Evolutionary conservation across 1,140 invertebrate species (phyloP), one percentile per base, ranked within the genome.

Genomic region (Drosophila simulans): DNA sequence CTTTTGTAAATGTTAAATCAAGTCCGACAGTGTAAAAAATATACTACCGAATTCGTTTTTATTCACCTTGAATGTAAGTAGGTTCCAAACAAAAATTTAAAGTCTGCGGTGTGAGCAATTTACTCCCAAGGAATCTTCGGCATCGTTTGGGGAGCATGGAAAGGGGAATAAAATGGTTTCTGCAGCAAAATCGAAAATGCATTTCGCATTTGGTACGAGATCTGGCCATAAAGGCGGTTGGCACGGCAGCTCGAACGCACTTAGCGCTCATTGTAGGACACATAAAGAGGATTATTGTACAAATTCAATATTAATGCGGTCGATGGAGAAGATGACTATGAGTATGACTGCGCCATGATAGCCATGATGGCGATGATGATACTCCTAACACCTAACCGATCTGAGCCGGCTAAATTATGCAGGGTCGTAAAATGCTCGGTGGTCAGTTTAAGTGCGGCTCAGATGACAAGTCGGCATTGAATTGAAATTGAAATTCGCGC

Each of bases 241-340:
- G 79, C 83, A 88, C 75, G 82, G 57, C 56, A 27, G 40, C 46
- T 27, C 37, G 35, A 45, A 39, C 46, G 49, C 83, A 88, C 83
- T 88, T 89, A 88, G 76, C 66, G 71, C 71, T 89, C 83, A 88
- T 89, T 89, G 83, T 80, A 64, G 76, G 76, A 64, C 71, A 75
- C 84, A 88, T 88, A 89, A 88, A 88, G 88, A 89, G 84, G 79
- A 88, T 88, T 88, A 89, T 83, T 88, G 80, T 88, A 80, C 79
- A 86, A 83, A 86, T 86, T 88, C 83, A 86, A 86, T 86, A 88
- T 86, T 88, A 88, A 88, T 89, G 83, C 70, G 54, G 40, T 54
- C 31, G 60, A 56, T 45, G 65, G 49, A 52, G 31, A 1, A 22
- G 45, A 35, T 55, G 37, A 40, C 22, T 13, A 59, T 53, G 43